A percentile compares a stretch with the other conserved stretches of the same genome.
Evolutionary conservation across 2,797 vertebrate genomes (phyloP).

Genomic region (Labeo calbasu): DNA sequence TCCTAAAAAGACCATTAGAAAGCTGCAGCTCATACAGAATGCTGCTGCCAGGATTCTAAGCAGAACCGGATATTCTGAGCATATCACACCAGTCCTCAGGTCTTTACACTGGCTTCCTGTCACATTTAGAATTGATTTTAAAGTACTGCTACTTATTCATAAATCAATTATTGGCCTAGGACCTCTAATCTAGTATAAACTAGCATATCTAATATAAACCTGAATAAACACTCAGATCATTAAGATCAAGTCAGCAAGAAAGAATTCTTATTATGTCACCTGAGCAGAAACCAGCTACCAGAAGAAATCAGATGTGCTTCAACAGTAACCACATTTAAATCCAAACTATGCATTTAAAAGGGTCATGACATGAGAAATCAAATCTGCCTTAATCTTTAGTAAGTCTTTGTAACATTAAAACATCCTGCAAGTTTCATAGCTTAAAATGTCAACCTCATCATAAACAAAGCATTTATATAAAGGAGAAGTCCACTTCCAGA

Average conservation of each 20-base stretch:
- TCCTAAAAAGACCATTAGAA: not conserved
- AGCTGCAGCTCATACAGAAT: not conserved
- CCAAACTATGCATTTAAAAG: not conserved
- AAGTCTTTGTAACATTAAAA: too few relatives aligned
- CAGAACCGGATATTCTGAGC: not conserved
- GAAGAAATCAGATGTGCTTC: not conserved
- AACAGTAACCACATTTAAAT: not conserved
- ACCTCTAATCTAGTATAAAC: not conserved
- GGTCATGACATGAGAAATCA: too few relatives aligned
- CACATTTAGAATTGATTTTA: not conserved
- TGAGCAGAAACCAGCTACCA: not conserved
- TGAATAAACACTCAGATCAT: not conserved
- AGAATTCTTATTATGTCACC: not conserved
- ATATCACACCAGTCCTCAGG: not conserved
- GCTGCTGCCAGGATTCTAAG: not conserved
- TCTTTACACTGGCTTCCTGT: not conserved
- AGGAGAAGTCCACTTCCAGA: too few relatives aligned
- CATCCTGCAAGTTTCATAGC: too few relatives aligned
- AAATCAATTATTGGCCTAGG: not conserved
- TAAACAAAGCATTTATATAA: too few relatives aligned
- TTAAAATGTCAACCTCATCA: too few relatives aligned
- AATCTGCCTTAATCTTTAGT: too few relatives aligned
- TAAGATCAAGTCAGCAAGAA: not conserved
- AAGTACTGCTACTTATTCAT: not conserved
- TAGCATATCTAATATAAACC: not conserved